Base-by-base conservation (phyloP, 1,140 invertebrate species). In the Halesus radiatus region DNA sequence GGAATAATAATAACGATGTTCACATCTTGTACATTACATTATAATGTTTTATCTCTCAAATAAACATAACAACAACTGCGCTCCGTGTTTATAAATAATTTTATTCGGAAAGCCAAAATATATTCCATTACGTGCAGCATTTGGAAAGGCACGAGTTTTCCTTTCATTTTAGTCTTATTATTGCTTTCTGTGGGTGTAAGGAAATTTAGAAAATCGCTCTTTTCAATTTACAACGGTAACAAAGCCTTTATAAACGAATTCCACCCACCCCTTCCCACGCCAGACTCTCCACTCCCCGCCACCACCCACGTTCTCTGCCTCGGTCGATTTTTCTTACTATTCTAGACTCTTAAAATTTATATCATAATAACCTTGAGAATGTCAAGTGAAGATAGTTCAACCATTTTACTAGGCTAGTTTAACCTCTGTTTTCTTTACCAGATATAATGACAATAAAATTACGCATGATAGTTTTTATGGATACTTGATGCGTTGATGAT, bases 231-330 rank as follows among this genome's bases (percentile, higher is more conserved):
- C 45, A 72, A 20, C 45, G 50, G 68, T 53, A 52, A 72, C 68
- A 50, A 72, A 72, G 68, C 68, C 68, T 72, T 72, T 72, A 72
- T 72, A 72, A 72, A 50, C 68, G 68, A 72, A 72, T 72, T 72
- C 50, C 68, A 23, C 53, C 68, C 37, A 45, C 37, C 68, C 68
- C 68, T 13, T 16, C 16, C 68, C 22, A 20, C 52, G 18, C 15
- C 29, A 22, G 58, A 20, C 58, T 23, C 58, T 60, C 23, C 23
- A 10, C 10, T 45, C 37, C 37, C 37, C 10, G 1, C 6, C 8
- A 10, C 0, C 6, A 22, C 56, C 56, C 56, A 60, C 54, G 54
- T 56, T 56, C 10, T 56, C 56, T 22, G 62, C 22, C 15, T 66
- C 62, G 29, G 56, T 60, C 62, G 45, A 72, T 72, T 72, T 23